Percentiles rank a stretch among this genome's conserved stretches.
Conservation (phyloP, 2,888 invertebrate species). For the Dasysyrphus tricinctus region DNA sequence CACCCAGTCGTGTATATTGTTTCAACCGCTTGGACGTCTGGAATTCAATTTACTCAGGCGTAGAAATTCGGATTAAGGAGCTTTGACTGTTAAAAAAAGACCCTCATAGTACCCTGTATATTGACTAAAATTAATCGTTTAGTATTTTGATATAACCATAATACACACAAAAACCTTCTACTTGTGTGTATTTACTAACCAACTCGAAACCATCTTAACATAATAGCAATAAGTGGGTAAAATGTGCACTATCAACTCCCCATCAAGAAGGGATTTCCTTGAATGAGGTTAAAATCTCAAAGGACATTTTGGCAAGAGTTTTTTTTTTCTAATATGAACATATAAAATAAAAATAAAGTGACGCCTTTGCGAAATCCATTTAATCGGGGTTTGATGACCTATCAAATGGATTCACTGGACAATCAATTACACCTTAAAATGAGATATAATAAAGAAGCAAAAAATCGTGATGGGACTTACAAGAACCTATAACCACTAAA, state of each 20-base stretch:
- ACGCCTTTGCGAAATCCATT: constrained; percentile 6
- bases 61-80: neutral
- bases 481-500: neutral
- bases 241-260: constrained; percentile 20
- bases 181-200: neutral
- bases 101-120: neutral
- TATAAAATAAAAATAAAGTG: neutral
- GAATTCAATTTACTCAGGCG: too few relatives aligned
- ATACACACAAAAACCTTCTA: too few relatives aligned
- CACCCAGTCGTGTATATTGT: too few relatives aligned
- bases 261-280: constrained; percentile 14
- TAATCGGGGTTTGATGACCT: constrained; percentile 28
- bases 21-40: too few relatives aligned
- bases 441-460: neutral
- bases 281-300: constrained; percentile 24
- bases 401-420: constrained; percentile 17
- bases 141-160: too few relatives aligned
- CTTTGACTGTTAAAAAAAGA: neutral
- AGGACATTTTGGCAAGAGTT: constrained; percentile 6
- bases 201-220: constrained; percentile 13
- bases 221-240: neutral
- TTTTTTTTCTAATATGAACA: neutral
- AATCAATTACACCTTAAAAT: constrained; percentile 2
- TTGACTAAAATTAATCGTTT: neutral
- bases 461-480: constrained; percentile 19